These are phyloP conservation scores for Daktulosphaira vitifoliae DNA, from an alignment of 1,140 invertebrate species.

Conservation along the genomic window DNA sequence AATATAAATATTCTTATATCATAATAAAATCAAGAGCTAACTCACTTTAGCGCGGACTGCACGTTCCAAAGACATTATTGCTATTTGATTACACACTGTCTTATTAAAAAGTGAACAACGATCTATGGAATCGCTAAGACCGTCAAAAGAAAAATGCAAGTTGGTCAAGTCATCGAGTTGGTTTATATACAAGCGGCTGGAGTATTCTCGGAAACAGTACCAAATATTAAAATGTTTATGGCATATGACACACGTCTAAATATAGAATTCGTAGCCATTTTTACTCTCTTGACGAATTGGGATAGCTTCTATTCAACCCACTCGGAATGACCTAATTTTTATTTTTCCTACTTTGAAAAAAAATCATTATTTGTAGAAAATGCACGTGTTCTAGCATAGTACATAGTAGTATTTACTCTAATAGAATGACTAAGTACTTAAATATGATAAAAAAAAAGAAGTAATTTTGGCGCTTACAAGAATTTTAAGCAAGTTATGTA, in stretches of 20 bases:
- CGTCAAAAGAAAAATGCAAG: slow-evolving; percentile 1
- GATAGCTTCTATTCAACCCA: not conserved
- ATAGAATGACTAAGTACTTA: too few relatives aligned
- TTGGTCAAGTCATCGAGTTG: not conserved
- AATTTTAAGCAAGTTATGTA: too few relatives aligned
- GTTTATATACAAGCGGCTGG: slow-evolving; percentile 19
- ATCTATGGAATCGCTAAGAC: not conserved
- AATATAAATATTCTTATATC: not conserved
- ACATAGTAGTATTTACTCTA: too few relatives aligned
- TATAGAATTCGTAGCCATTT: slow-evolving; percentile 4
- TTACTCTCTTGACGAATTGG: not conserved
- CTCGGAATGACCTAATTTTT: slow-evolving; percentile 9
- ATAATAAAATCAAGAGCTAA: not conserved
- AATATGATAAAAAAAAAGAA: too few relatives aligned
- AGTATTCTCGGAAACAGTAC: slow-evolving; percentile 18
- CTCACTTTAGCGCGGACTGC: slow-evolving; percentile 36
- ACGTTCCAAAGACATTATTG: slow-evolving; percentile 35
- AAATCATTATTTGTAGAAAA: too few relatives aligned
- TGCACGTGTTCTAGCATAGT: too few relatives aligned
- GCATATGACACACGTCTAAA: slow-evolving; percentile 21
- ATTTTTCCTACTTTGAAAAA: not conserved
- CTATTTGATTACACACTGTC: slow-evolving; percentile 5
- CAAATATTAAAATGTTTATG: slow-evolving; percentile 13
- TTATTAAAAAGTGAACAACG: not conserved
- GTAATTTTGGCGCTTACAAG: too few relatives aligned